Evolutionary conservation across 2,888 invertebrate genomes (phyloP), one percentile per base, ranked within the genome.

Genomic region (Autographa gamma): DNA sequence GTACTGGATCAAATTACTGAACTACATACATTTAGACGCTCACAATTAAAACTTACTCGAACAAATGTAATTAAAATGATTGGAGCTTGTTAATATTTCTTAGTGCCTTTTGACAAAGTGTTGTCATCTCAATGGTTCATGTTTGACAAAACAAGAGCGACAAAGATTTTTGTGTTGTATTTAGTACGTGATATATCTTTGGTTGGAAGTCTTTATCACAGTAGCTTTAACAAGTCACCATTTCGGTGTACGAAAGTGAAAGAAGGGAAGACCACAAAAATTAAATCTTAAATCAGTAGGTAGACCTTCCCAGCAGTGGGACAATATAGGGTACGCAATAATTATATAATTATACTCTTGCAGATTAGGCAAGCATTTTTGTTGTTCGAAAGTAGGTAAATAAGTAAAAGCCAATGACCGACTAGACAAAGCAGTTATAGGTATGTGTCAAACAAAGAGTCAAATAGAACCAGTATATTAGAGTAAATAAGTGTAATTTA

Each of bases 51-150:
- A 79, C 73, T 77, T 76, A 62, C 41, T 19, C 52, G 59, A 65
- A 79, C 34, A 60, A 62, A 69, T 66, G 62, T 69, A 73, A 81
- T 76, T 81, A 74, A 74, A 77, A 75, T 77, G 56, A 67, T 68
- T 71, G 31, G 65, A 79, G 63, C 63, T 75, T 73, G 66, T 77
- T 73, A 52, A 67, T 62, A 71, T 69, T 68, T 68, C 63, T 66
- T 60, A 61, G 74, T 74, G 31, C 59, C 38, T 59, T 64, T 67
- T 32, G 48, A 56, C 31, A 18, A 73, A 61, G 69, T 73, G 52
- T 65, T 64, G 74, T 18, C 69, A 31, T 31, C 48, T 19, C 16
- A 9, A 38, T 41, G 48, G 48, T 59, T 59, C 32, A 56, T 34
- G 31, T 34, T 74, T 63, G 65, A 65, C 14, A 48, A 58, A 71